Conservation (phyloP, 1,140 invertebrate species). For the Lordiphosa clarofinis region DNA sequence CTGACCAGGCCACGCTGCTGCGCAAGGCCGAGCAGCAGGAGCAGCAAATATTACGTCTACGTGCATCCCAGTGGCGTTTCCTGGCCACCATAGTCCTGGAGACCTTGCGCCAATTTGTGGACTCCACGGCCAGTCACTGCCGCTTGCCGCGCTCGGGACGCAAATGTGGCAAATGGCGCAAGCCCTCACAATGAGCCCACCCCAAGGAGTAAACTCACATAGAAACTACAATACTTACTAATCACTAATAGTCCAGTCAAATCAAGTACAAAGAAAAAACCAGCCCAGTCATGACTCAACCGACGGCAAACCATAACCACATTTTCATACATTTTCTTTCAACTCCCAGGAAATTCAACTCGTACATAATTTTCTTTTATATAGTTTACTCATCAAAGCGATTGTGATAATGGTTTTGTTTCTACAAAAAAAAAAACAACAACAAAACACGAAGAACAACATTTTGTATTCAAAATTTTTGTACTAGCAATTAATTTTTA, state of each 20-base stretch:
- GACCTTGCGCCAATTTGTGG: constrained; percentile 54
- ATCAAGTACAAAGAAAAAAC: constrained; percentile 16
- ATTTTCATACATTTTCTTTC: constrained; percentile 18
- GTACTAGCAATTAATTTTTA: constrained; percentile 45
- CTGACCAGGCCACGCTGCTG: constrained; percentile 63
- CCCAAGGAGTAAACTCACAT: no score
- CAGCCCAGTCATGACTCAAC: constrained; percentile 23
- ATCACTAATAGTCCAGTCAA: not conserved
- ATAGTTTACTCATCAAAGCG: constrained; percentile 77
- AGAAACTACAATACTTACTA: not conserved
- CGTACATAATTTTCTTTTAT: constrained; percentile 13
- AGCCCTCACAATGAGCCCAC: constrained; percentile 53
- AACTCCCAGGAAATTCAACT: constrained; percentile 15
- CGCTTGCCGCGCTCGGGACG: constrained; percentile 47
- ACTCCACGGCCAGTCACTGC: constrained; percentile 42
- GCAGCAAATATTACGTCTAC: constrained; percentile 59
- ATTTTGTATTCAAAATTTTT: constrained; percentile 32
- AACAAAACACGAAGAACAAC: constrained; percentile 25
- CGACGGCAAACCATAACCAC: constrained; percentile 25
- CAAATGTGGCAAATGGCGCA: constrained; percentile 61
- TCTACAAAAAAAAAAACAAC: constrained; percentile 39
- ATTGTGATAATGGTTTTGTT: constrained; percentile 79
- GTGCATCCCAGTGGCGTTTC: constrained; percentile 59
- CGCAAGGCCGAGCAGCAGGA: constrained; percentile 64
- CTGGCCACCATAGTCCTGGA: constrained; percentile 63